Conservation (phyloP, 2,797 vertebrate species). For the Oreonectes daqikongensis region DNA sequence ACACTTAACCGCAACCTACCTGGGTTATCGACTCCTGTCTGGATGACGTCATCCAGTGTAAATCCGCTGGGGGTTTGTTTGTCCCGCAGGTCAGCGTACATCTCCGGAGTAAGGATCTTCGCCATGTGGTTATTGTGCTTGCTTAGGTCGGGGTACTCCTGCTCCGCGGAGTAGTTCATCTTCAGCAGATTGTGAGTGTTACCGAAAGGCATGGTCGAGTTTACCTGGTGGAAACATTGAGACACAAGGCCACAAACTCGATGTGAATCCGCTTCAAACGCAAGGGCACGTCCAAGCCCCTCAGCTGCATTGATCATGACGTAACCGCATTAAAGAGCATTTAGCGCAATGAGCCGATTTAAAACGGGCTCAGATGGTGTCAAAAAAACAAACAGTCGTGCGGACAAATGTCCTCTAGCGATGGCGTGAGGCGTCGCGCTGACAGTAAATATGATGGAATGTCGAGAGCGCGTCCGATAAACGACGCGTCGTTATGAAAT, state of each 20-base stretch:
- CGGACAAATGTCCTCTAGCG: not conserved
- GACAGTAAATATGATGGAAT: constrained; percentile 44
- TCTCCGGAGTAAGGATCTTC: constrained; percentile 80
- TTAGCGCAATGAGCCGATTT: no score
- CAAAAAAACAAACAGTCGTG: not conserved
- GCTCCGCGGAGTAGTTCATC: constrained; percentile 80
- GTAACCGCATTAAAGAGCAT: constrained; percentile 48
- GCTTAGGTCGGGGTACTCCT: constrained; percentile 89
- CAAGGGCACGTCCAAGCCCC: constrained; percentile 17
- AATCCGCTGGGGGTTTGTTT: constrained; percentile 84
- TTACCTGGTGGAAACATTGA: constrained; percentile 60
- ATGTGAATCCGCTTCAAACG: not conserved
- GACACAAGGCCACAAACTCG: constrained; percentile 8
- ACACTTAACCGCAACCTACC: constrained; percentile 65
- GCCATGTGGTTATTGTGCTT: constrained; percentile 88
- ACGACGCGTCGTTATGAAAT: not conserved
- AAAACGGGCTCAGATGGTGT: no score
- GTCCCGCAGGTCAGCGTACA: constrained; percentile 81
- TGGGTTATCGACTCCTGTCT: constrained; percentile 88
- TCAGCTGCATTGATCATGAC: constrained; percentile 49
- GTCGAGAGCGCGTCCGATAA: constrained; percentile 1
- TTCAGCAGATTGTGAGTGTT: constrained; percentile 92
- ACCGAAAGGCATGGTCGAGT: constrained; percentile 89
- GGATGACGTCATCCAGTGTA: constrained; percentile 85
- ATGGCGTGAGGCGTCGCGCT: constrained; percentile 1